These are phyloP conservation scores for Halyomorpha halys DNA, from an alignment of 1,140 invertebrate genomes.

Conservation along the genomic window DNA sequence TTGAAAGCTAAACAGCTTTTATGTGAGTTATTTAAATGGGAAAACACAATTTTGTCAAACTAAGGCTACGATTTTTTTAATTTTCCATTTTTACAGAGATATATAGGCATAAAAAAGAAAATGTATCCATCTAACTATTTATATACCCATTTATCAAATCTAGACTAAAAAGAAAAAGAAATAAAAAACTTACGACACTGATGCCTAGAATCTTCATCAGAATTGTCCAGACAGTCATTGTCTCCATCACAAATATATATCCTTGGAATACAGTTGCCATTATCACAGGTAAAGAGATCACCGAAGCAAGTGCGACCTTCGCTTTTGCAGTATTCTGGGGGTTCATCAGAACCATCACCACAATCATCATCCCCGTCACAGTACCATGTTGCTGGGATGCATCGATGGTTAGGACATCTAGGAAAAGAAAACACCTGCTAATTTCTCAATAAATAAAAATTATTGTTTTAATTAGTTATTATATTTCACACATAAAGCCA, in stretches of 20 bases:
- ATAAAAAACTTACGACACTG: slow-evolving; percentile 64
- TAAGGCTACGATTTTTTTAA: too few species aligned
- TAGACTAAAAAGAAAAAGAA: too few species aligned
- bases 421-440: slow-evolving; percentile 10
- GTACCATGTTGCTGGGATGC: slow-evolving; percentile 85
- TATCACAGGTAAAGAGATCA: slow-evolving; percentile 90
- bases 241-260: slow-evolving; percentile 97
- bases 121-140: too few species aligned
- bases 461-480: too few species aligned
- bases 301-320: slow-evolving; percentile 92
- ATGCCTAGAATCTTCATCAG: slow-evolving; percentile 81
- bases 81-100: too few species aligned
- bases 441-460: not conserved
- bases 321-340: slow-evolving; percentile 81
- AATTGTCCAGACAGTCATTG: slow-evolving; percentile 87
- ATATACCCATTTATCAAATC: too few species aligned
- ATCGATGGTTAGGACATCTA: slow-evolving; percentile 71
- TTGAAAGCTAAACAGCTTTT: too few species aligned
- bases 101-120: too few species aligned
- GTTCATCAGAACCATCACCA: slow-evolving; percentile 79
- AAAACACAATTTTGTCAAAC: too few species aligned
- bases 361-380: slow-evolving; percentile 87
- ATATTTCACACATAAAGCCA: too few species aligned
- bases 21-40: too few species aligned
- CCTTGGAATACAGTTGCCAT: slow-evolving; percentile 90